These are phyloP conservation scores for Synanthedon andrenaeformis DNA, from an alignment of 2,888 invertebrate species.

Conservation along the genomic window DNA sequence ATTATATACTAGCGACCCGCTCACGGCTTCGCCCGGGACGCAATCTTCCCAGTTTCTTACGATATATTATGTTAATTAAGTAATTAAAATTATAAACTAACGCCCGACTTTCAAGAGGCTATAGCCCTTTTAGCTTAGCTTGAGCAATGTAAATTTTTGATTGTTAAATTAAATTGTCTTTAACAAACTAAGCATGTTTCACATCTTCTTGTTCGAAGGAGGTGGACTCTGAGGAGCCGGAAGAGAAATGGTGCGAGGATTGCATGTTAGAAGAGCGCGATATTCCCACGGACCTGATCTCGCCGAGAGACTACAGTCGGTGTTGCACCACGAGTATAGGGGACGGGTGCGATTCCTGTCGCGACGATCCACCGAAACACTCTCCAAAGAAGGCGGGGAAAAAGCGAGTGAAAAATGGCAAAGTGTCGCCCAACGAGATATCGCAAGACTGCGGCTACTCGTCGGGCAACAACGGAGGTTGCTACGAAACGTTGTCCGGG, in stretches of 20 bases:
- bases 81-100: too few species aligned
- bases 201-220: constrained; percentile 33
- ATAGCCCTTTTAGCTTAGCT: too few species aligned
- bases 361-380: constrained; percentile 51
- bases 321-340: constrained; percentile 38
- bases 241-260: constrained; percentile 62
- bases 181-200: too few species aligned
- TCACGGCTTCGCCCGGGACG: too few species aligned
- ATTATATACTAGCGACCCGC: too few species aligned
- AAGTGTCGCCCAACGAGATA: constrained; percentile 75
- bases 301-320: constrained; percentile 41
- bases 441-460: constrained; percentile 90
- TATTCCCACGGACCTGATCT: constrained; percentile 50
- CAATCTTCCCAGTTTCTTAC: too few species aligned
- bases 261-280: constrained; percentile 55
- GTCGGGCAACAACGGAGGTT: constrained; percentile 83
- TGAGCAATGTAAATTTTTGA: too few species aligned
- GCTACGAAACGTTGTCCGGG: constrained; percentile 74
- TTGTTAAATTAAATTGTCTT: too few species aligned
- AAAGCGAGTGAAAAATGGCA: constrained; percentile 61
- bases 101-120: too few species aligned
- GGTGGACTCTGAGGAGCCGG: constrained; percentile 59
- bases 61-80: too few species aligned
- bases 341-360: constrained; percentile 59
- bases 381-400: constrained; percentile 48